These are phyloP conservation scores for Plectrocnemia conspersa DNA, from an alignment of 1,140 invertebrate genomes.

Conservation along the genomic window DNA sequence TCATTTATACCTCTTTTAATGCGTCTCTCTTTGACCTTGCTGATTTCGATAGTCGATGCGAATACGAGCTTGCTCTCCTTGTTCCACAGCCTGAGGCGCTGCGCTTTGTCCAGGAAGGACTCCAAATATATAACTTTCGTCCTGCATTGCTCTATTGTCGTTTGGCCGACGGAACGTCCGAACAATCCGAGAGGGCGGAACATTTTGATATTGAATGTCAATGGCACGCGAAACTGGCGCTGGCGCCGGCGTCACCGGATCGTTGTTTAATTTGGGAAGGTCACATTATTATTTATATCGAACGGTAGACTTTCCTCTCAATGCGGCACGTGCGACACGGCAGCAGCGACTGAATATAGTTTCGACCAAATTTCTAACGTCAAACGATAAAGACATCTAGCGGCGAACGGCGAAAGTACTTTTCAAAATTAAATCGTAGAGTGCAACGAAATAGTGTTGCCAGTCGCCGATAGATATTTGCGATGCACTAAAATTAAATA, in stretches of 20 bases:
- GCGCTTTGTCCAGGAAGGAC: slow-evolving; percentile 29
- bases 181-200: slow-evolving; percentile 23
- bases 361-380: too few relatives aligned
- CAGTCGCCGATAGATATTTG: too few relatives aligned
- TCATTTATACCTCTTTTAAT: slow-evolving; percentile 24
- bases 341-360: background rate
- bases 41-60: slow-evolving; percentile 37
- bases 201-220: slow-evolving; percentile 7
- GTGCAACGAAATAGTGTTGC: too few relatives aligned
- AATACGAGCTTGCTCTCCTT: slow-evolving; percentile 38
- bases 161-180: background rate
- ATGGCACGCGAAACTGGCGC: background rate
- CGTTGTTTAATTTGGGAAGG: background rate
- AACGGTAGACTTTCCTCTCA: background rate
- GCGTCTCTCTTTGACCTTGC: slow-evolving; percentile 34
- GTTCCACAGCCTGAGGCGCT: slow-evolving; percentile 34
- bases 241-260: background rate
- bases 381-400: background rate
- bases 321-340: background rate
- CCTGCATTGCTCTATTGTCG: slow-evolving; percentile 5
- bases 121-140: slow-evolving; percentile 27
- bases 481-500: too few relatives aligned
- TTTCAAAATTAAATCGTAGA: too few relatives aligned
- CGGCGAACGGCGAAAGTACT: too few relatives aligned
- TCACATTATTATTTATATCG: background rate